phyloP scores from a whole-genome alignment of 2,888 invertebrate species.

The Eledona agricola region DNA sequence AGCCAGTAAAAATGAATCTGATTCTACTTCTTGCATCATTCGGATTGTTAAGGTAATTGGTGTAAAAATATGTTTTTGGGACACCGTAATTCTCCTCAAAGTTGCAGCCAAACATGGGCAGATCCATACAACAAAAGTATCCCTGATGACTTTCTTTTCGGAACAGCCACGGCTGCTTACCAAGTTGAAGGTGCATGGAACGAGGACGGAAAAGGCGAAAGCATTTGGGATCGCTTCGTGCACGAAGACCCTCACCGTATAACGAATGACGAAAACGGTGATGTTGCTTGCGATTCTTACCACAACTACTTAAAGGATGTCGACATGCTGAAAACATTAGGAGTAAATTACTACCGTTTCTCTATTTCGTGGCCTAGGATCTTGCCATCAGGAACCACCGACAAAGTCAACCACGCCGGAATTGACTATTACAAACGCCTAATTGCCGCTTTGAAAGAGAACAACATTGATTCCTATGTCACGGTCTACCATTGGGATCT shows the following conservation, averaged over 20 bases:
- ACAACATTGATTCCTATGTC: slow-evolving; percentile 55
- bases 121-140: slow-evolving; percentile 8
- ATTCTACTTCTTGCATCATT: too few species aligned
- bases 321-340: slow-evolving; percentile 64
- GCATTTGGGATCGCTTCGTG: slow-evolving; percentile 41
- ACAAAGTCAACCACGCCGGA: slow-evolving; percentile 72
- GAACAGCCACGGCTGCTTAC: slow-evolving; percentile 52
- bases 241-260: slow-evolving; percentile 32
- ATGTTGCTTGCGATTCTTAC: slow-evolving; percentile 73
- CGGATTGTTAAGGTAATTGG: background rate
- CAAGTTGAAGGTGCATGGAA: slow-evolving; percentile 53
- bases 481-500: slow-evolving; percentile 51
- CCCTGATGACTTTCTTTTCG: slow-evolving; percentile 45
- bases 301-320: slow-evolving; percentile 71
- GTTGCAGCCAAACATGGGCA: background rate
- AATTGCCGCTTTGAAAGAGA: slow-evolving; percentile 72
- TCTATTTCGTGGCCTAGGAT: slow-evolving; percentile 42
- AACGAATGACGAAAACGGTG: slow-evolving; percentile 62
- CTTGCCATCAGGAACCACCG: slow-evolving; percentile 69
- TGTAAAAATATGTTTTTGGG: background rate
- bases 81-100: background rate
- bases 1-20: too few species aligned
- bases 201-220: slow-evolving; percentile 49
- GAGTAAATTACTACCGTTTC: slow-evolving; percentile 65
- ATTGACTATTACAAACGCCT: slow-evolving; percentile 78